These are phyloP conservation scores for Rhagophthalmus giganteus DNA, from an alignment of 2,888 invertebrate species.

Conservation along the genomic window DNA sequence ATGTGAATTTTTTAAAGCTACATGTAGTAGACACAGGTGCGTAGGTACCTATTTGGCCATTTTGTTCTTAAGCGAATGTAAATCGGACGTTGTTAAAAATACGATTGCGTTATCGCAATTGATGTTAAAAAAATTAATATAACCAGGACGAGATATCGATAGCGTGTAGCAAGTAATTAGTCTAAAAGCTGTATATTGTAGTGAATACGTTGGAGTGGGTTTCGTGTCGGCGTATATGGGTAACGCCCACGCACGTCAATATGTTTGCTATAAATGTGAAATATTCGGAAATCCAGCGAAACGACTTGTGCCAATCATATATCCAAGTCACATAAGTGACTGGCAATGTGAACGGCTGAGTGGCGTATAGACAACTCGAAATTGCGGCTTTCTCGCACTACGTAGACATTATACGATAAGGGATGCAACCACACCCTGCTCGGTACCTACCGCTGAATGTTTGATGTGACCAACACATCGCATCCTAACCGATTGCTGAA, in stretches of 20 bases:
- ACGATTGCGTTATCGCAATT: too few relatives aligned
- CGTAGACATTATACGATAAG: conserved; percentile 8
- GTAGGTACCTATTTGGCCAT: too few relatives aligned
- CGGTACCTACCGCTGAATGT: conserved; percentile 22
- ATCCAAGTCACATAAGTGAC: conserved; percentile 19
- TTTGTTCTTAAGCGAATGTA: too few relatives aligned
- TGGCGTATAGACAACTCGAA: conserved; percentile 7
- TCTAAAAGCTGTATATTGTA: conserved; percentile 12
- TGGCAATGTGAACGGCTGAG: conserved; percentile 10
- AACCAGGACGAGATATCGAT: conserved; percentile 8
- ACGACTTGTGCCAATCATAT: conserved; percentile 34
- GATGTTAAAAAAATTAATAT: conserved; percentile 11
- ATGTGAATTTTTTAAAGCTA: too few relatives aligned
- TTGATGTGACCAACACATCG: conserved; percentile 23
- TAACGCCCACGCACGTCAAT: conserved; percentile 14
- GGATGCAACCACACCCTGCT: conserved; percentile 18
- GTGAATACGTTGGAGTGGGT: conserved; percentile 8
- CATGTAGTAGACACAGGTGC: too few relatives aligned
- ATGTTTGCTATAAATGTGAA: conserved; percentile 24
- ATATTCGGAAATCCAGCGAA: conserved; percentile 29
- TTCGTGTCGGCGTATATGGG: conserved; percentile 18
- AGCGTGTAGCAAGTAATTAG: conserved; percentile 23
- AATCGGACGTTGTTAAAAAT: too few relatives aligned
- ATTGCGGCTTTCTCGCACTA: conserved; percentile 18
- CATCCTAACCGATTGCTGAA: conserved; percentile 8